Percentiles rank a stretch among this genome's conserved stretches.
phyloP scores from a whole-genome alignment of 1,140 invertebrate species.

The Galendromus occidentalis region DNA sequence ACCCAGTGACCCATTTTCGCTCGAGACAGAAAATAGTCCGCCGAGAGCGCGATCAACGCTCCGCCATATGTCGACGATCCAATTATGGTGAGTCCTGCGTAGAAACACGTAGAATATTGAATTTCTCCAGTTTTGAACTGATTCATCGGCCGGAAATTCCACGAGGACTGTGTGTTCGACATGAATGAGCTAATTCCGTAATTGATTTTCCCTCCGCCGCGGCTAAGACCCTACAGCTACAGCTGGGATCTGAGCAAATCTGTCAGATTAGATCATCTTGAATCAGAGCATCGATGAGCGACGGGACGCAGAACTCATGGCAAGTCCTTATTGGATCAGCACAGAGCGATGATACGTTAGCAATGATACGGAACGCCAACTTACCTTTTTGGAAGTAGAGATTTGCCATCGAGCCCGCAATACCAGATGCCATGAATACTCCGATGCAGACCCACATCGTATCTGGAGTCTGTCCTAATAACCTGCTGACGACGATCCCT shows the following conservation, averaged over 20 bases:
- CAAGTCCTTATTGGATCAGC: neutral
- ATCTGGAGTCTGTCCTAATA: constrained; percentile 30
- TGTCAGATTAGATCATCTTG: neutral
- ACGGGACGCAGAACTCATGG: neutral
- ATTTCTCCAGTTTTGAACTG: neutral
- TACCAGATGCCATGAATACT: constrained; percentile 41
- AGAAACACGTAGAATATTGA: neutral
- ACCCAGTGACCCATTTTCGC: constrained; percentile 48
- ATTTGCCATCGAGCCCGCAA: constrained; percentile 47
- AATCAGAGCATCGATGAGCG: neutral
- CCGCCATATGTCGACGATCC: constrained; percentile 55
- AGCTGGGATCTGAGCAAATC: constrained; percentile 11
- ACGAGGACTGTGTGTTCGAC: constrained; percentile 69
- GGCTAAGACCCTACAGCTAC: neutral
- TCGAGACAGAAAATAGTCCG: constrained; percentile 56
- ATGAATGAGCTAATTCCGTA: constrained; percentile 42
- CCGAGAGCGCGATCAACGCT: constrained; percentile 43
- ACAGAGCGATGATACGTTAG: constrained; percentile 1
- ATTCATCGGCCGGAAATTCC: constrained; percentile 11
- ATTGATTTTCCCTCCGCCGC: neutral
- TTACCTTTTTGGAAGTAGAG: constrained; percentile 32
- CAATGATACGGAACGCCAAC: constrained; percentile 1
- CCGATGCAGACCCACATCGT: constrained; percentile 46
- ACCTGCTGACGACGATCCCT: constrained; percentile 30
- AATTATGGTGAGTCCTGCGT: constrained; percentile 36